These are phyloP conservation scores for Pipa parva DNA, from an alignment of 2,113 vertebrate genomes.

Conservation along the genomic window DNA sequence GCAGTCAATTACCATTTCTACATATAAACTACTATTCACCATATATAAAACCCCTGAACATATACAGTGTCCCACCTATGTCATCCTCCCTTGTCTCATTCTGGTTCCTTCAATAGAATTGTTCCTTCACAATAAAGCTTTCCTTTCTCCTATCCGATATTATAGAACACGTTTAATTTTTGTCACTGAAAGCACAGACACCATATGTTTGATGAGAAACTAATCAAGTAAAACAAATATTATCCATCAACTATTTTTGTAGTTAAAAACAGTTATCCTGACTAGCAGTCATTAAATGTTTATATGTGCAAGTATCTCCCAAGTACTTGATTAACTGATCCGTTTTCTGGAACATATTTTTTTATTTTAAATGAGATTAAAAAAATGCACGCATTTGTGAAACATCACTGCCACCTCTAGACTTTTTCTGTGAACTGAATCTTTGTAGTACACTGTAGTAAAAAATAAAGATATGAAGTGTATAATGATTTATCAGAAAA, in stretches of 20 bases:
- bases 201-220: not conserved
- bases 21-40: too few species aligned
- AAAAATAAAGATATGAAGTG: conserved; percentile 1
- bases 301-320: not conserved
- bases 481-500: conserved; percentile 20
- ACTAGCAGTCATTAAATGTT: not conserved
- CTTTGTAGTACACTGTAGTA: conserved; percentile 20
- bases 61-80: too few species aligned
- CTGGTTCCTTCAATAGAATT: too few species aligned
- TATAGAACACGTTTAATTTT: too few species aligned
- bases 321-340: conserved; percentile 3
- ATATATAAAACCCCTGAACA: too few species aligned
- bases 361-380: conserved; percentile 62
- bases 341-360: conserved; percentile 58
- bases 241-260: not conserved
- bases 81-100: too few species aligned
- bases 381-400: conserved; percentile 46
- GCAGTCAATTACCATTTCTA: too few species aligned
- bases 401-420: conserved; percentile 72
- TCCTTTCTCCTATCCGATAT: too few species aligned
- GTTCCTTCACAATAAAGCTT: too few species aligned
- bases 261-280: not conserved
- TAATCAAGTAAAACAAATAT: not conserved
- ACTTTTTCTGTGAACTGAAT: conserved; percentile 57
- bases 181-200: too few species aligned